Evolutionary conservation across 1,140 invertebrate species (phyloP).

Genomic region (Mamestra configurata): DNA sequence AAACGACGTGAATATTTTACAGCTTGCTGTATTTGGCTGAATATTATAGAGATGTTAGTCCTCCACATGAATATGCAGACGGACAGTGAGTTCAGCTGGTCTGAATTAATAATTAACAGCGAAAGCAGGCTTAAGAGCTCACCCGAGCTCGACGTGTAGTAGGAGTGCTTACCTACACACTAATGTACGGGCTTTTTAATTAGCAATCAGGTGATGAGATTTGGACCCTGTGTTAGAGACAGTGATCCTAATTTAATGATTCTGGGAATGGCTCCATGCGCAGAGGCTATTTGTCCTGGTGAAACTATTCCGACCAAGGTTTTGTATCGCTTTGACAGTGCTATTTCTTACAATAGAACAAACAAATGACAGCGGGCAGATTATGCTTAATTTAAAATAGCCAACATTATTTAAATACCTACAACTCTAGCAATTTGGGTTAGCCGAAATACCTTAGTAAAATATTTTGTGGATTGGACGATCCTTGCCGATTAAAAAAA

Average conservation of each 20-base stretch:
- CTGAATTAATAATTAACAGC: slow-evolving; percentile 60
- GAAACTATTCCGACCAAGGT: no score
- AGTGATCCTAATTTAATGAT: neutral
- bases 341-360: no score
- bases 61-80: slow-evolving; percentile 38
- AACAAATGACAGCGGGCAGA: no score
- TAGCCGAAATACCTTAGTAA: no score
- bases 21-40: slow-evolving; percentile 11
- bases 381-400: no score
- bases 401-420: no score
- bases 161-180: slow-evolving; percentile 11
- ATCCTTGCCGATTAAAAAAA: no score
- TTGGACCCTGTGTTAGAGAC: slow-evolving; percentile 2
- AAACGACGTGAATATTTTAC: slow-evolving; percentile 27
- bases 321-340: no score
- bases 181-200: slow-evolving; percentile 18
- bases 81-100: slow-evolving; percentile 38
- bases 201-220: slow-evolving; percentile 22
- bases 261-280: no score
- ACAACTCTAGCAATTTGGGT: no score
- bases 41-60: slow-evolving; percentile 46
- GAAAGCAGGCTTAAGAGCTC: slow-evolving; percentile 59
- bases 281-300: no score
- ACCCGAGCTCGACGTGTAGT: neutral
- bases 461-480: no score